phyloP scores from a whole-genome alignment of 2,113 vertebrate species.

The Rhea americana region DNA sequence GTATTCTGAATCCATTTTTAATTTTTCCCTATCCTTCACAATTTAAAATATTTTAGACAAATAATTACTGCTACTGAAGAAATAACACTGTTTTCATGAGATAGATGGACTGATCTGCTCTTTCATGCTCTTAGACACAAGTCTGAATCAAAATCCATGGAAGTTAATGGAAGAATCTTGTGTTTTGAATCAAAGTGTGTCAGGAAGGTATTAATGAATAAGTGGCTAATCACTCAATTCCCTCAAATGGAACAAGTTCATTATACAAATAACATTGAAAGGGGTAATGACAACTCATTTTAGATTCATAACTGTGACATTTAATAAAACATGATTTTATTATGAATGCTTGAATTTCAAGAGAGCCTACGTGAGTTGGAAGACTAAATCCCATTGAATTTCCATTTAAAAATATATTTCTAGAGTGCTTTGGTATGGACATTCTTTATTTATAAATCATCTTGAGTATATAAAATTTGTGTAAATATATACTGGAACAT shows the following conservation, averaged over 20 bases:
- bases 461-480: neutral
- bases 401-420: neutral
- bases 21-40: neutral
- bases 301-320: neutral
- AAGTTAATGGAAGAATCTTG: neutral
- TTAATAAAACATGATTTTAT: conserved; percentile 1
- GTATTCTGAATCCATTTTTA: neutral
- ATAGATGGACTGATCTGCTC: neutral
- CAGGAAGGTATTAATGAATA: neutral
- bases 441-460: conserved; percentile 4
- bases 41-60: conserved; percentile 4
- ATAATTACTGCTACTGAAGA: conserved; percentile 2
- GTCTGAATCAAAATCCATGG: neutral
- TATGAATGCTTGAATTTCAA: conserved; percentile 3
- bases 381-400: neutral
- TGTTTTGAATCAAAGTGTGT: neutral
- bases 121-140: neutral
- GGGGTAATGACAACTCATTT: conserved; percentile 6
- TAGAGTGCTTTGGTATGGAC: neutral
- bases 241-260: neutral
- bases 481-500: neutral
- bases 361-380: neutral
- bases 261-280: neutral
- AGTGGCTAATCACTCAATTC: neutral
- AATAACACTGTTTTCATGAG: neutral